A percentile compares a stretch with the other conserved stretches of the same genome.
Conservation (phyloP, 2,797 vertebrate genomes). For the Champsocephalus esox region DNA sequence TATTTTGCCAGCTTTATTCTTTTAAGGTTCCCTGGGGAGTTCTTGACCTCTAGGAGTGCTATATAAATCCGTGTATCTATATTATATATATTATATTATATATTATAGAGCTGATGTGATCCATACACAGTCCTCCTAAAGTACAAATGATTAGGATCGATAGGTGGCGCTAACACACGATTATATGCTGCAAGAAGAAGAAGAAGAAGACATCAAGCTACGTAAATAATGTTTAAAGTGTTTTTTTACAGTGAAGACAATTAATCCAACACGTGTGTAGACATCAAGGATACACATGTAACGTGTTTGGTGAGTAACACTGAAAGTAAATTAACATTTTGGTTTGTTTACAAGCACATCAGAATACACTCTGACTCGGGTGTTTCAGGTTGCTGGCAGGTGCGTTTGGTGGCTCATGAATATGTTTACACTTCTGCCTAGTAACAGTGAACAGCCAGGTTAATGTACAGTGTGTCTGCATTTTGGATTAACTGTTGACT, state of each 20-base stretch:
- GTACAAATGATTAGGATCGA: not conserved
- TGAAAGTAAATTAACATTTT: not conserved
- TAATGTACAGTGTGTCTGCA: not conserved
- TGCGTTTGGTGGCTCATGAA: slow-evolving; percentile 31
- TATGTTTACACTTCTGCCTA: not conserved
- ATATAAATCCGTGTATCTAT: too few species aligned
- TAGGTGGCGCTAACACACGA: not conserved
- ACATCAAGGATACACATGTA: not conserved
- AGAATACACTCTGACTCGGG: slow-evolving; percentile 3
- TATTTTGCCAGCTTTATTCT: not conserved
- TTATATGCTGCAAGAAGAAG: not conserved
- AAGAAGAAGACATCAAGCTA: not conserved
- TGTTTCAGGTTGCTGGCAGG: slow-evolving; percentile 16
- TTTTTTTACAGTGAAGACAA: not conserved
- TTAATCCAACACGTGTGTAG: not conserved
- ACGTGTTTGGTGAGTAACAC: not conserved
- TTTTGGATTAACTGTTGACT: not conserved
- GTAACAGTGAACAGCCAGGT: slow-evolving; percentile 19
- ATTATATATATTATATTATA: too few species aligned
- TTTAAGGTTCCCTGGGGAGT: not conserved
- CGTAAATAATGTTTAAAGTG: not conserved
- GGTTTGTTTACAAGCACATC: not conserved
- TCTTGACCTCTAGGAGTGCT: not conserved
- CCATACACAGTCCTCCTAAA: too few species aligned
- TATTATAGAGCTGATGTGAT: not conserved